Conservation (phyloP, 2,888 invertebrate species). For the Epinotia nisella region DNA sequence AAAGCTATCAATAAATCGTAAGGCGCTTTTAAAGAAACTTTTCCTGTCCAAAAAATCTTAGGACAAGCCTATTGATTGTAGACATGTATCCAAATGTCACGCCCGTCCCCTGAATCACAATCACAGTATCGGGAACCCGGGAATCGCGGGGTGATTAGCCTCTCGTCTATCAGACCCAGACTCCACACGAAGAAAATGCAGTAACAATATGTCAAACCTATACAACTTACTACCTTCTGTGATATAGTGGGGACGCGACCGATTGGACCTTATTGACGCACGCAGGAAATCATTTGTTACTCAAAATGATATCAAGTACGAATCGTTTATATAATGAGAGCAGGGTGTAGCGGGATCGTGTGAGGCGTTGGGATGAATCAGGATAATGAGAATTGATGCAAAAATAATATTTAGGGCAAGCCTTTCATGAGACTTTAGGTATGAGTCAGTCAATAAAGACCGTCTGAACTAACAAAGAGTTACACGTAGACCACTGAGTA, state of each 20-base stretch:
- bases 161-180: constrained; percentile 8
- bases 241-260: neutral
- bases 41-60: too few species aligned
- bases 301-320: constrained; percentile 44
- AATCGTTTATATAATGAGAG: constrained; percentile 37
- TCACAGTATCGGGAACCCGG: neutral
- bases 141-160: neutral
- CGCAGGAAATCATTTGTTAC: constrained; percentile 41
- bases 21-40: too few species aligned
- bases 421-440: constrained; percentile 5
- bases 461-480: neutral
- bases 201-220: neutral
- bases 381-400: constrained; percentile 23
- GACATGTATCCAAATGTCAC: neutral
- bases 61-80: too few species aligned
- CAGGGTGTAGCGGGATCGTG: constrained; percentile 14
- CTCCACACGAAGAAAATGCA: neutral
- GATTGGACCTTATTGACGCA: constrained; percentile 31
- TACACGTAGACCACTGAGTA: too few species aligned
- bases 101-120: neutral
- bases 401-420: constrained; percentile 5
- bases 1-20: too few species aligned
- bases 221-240: constrained; percentile 6
- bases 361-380: constrained; percentile 20
- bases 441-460: neutral